Evolutionary conservation across 2,888 invertebrate genomes (phyloP).

Genomic region (Copidosoma aretas): DNA sequence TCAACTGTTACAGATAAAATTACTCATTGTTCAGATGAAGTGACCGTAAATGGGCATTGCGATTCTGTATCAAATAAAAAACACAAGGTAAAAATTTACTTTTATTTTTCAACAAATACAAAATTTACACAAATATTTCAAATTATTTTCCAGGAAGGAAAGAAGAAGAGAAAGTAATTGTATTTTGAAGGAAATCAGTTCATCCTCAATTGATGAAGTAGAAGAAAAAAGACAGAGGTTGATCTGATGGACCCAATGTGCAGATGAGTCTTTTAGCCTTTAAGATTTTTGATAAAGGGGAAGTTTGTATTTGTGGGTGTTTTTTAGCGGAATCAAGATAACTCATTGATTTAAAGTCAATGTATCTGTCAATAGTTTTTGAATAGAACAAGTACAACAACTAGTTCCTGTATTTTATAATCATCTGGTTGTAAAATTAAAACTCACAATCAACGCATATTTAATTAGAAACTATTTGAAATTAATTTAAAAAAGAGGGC

Average conservation of each 20-base stretch:
- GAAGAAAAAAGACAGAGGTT: conserved; percentile 15
- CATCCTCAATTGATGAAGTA: no score
- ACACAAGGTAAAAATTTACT: conserved; percentile 29
- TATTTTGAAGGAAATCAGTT: no score
- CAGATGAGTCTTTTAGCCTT: conserved; percentile 24
- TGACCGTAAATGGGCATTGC: conserved; percentile 14
- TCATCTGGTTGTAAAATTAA: conserved; percentile 8
- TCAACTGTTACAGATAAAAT: conserved; percentile 29
- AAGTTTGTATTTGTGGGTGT: conserved; percentile 19
- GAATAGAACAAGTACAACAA: no score
- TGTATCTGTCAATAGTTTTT: conserved; percentile 14
- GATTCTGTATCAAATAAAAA: conserved; percentile 23
- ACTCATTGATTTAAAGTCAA: conserved; percentile 31
- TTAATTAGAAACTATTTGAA: conserved; percentile 5
- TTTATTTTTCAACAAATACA: neutral
- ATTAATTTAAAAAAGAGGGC: conserved; percentile 12
- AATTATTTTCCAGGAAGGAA: conserved; percentile 22
- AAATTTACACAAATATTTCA: neutral
- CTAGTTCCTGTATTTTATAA: conserved; percentile 30
- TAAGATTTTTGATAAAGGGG: conserved; percentile 27
- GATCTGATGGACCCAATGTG: conserved; percentile 24
- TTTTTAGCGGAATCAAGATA: conserved; percentile 26
- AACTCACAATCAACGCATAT: conserved; percentile 6
- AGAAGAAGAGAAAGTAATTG: conserved; percentile 25
- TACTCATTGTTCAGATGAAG: conserved; percentile 22